Evolutionary conservation across 2,888 invertebrate species (phyloP), one percentile per base, ranked within the genome.

Genomic region (Cataglyphis cursor): DNA sequence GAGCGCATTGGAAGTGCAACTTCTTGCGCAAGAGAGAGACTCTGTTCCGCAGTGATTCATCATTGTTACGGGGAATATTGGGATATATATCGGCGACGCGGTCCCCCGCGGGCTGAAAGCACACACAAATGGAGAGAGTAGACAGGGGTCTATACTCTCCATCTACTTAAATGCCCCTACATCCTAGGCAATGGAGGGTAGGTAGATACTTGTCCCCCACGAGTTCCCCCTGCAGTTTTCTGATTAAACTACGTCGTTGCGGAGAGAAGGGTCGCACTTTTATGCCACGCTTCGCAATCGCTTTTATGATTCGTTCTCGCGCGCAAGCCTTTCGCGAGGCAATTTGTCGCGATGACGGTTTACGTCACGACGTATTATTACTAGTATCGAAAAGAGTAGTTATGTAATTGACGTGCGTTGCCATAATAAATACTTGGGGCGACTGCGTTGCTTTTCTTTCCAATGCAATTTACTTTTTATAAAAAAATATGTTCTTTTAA

Each of bases 31-130:
- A 90, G 91, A 90, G 86, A 85, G 51, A 51, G 8, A n/a, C 51
- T 85, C 51, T 85, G 85, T 86, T 91, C 87, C 74, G 92, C 91
- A 88, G 91, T 91, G 92, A 91, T 91, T 91, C 91, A 88, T 91
- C 91, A 91, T 91, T 92, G 91, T 91, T 91, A 91, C 89, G 85
- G 85, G 57, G 91, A 90, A 91, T 91, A 91, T 92, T 89, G 91
- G 90, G 92, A 92, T 91, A 92, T 91, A 91, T 90, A 92, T 91
- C 91, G 89, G 85, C 89, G 89, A 82, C 88, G 81, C 62, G 87
- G 85, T 91, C 90, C 92, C 91, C 80, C 82, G n/a, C 51, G 91
- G 89, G 91, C 82, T 87, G 85, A 83, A 86, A 91, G 90, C 91
- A 51, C 51, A 51, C 51, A 51, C 48, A 91, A 91, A 91, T 91